These are phyloP conservation scores for Aviceda subcristata DNA, from an alignment of 2,113 vertebrate genomes.

Conservation along the genomic window DNA sequence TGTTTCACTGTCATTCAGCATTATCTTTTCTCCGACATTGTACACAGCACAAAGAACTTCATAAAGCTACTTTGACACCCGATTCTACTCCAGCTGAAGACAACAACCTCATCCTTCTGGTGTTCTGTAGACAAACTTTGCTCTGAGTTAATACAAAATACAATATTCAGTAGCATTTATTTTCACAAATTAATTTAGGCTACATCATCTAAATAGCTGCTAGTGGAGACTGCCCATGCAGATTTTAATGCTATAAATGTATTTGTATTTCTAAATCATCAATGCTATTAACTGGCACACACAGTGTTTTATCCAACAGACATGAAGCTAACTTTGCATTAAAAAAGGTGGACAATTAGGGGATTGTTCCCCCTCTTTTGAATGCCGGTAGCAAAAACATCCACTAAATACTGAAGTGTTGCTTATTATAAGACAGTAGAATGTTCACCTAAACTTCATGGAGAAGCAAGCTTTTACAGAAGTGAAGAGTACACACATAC, in stretches of 20 bases:
- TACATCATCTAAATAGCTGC: neutral
- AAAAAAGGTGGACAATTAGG: neutral
- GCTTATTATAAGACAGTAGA: neutral
- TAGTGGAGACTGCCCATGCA: neutral
- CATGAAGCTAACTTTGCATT: neutral
- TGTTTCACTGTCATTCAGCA: conserved; percentile 37
- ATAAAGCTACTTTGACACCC: neutral
- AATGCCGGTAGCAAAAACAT: neutral
- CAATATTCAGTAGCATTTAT: neutral
- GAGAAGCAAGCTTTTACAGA: neutral
- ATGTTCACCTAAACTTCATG: neutral
- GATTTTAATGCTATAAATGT: neutral
- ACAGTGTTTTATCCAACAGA: neutral
- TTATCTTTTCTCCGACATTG: conserved; percentile 6
- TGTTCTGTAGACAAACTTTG: neutral
- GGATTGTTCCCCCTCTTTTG: neutral
- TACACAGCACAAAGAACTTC: neutral
- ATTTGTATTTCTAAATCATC: neutral
- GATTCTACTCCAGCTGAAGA: neutral
- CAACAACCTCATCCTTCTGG: neutral
- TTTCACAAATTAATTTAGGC: neutral
- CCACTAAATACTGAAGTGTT: neutral
- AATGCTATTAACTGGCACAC: neutral
- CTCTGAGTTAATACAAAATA: neutral
- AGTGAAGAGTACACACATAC: neutral